Base-by-base conservation (phyloP, 2,888 invertebrate genomes). In the Dusona sp. region DNA sequence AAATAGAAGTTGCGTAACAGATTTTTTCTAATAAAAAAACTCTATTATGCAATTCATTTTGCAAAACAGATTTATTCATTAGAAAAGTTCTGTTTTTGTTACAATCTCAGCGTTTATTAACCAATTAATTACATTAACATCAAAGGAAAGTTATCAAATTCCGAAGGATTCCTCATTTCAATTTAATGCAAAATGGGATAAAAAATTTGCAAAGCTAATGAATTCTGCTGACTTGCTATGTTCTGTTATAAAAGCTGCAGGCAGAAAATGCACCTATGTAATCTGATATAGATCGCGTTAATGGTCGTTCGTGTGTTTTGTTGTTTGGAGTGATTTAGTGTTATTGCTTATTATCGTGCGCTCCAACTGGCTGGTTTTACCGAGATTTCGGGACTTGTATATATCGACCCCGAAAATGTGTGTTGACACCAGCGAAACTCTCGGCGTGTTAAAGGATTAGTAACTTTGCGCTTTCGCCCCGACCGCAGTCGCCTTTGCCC, bases 261-360 rank as follows among this genome's bases (percentile, higher is more conserved):
- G 57, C 13, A 57, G 54, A 54, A 51, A 51, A 22, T 51, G 51
- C 45, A 64, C 33, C 45, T 48, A 48, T n/a, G 75, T 22, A 48
- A 77, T 77, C 64, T n/a, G n/a, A 33, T 61, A 77, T 33, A 61
- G 22, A 29, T n/a, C 48, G 64, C 16, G 22, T 65, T 77, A 48
- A 51, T 36, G 33, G 48, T 81, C 61, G 67, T 67, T 61, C 29
- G 51, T 74, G 51, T 70, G 61, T 70, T 19, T 54, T 29, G 54
- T 29, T 54, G 65, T 67, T 67, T 33, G 13, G 54, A 57, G 45
- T 75, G 81, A 75, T 68, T 81, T 68, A 74, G 74, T 81, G 67
- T 81, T 75, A 75, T 81, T 74, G 74, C 68, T 74, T 75, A 75
- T 81, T 68, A 82, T 54, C 75, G 68, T 68, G 67, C 33, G 11